Conservation (phyloP, 1,140 invertebrate species). For the Acromyrmex echinatior region DNA sequence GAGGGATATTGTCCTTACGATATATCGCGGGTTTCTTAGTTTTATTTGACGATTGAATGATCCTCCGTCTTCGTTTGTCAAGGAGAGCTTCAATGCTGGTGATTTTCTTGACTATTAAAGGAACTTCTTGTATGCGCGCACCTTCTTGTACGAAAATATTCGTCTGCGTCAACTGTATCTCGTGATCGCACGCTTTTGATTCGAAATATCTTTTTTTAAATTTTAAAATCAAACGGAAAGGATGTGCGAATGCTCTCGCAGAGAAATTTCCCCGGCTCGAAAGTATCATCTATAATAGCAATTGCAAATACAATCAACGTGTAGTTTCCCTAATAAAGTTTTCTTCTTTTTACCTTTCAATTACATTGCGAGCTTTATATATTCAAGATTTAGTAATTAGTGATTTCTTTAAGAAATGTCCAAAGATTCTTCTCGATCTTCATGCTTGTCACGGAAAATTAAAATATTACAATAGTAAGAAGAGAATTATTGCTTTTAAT, state of each 20-base stretch:
- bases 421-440: neutral
- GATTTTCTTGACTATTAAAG: conserved; percentile 89
- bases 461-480: neutral
- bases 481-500: neutral
- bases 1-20: neutral
- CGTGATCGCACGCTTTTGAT: conserved; percentile 50
- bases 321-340: neutral
- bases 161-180: conserved; percentile 79
- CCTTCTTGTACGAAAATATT: conserved; percentile 91
- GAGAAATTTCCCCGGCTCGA: conserved; percentile 58
- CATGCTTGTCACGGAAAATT: neutral
- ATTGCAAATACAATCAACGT: conserved; percentile 40
- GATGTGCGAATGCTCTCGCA: conserved; percentile 17
- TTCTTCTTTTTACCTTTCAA: conserved; percentile 53
- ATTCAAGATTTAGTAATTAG: neutral
- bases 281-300: conserved; percentile 66
- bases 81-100: conserved; percentile 71
- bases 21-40: conserved; percentile 8
- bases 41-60: conserved; percentile 10
- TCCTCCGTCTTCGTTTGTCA: neutral
- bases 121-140: conserved; percentile 90
- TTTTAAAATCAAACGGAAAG: conserved; percentile 38
- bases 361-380: neutral
- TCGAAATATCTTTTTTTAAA: conserved; percentile 70
- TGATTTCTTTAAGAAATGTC: conserved; percentile 14